Evolutionary conservation across 2,888 invertebrate genomes (phyloP).

Genomic region (Nebria salina): DNA sequence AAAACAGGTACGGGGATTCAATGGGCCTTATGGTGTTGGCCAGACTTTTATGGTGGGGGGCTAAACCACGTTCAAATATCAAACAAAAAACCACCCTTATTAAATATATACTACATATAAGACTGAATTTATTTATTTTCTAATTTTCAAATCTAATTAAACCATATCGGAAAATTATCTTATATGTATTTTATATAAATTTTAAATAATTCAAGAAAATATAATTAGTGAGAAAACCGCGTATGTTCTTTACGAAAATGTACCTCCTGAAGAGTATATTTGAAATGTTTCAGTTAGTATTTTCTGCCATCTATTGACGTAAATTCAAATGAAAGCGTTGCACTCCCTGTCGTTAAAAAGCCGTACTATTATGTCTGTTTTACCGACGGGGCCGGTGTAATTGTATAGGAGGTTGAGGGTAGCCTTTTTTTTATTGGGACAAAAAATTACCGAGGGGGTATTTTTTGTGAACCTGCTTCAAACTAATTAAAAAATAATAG

Average conservation of each 20-base stretch:
- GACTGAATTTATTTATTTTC: too few species aligned
- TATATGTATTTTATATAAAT: too few species aligned
- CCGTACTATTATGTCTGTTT: conserved; percentile 10
- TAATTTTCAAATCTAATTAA: too few species aligned
- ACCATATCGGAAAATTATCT: too few species aligned
- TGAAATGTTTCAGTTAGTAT: background rate
- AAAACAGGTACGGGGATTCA: conserved; percentile 35
- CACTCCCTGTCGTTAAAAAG: conserved; percentile 18
- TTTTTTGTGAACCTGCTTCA: conserved; percentile 39
- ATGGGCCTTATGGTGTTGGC: background rate
- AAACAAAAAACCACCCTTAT: background rate
- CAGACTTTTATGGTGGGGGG: conserved; percentile 23
- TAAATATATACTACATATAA: background rate
- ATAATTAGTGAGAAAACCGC: too few species aligned
- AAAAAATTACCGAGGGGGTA: conserved; percentile 31
- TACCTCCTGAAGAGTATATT: background rate
- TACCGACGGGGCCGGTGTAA: conserved; percentile 11
- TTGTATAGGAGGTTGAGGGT: conserved; percentile 26
- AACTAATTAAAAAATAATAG: conserved; percentile 41
- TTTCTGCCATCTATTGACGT: conserved; percentile 4
- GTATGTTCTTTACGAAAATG: too few species aligned
- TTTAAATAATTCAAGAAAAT: too few species aligned
- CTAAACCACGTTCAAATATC: conserved; percentile 19
- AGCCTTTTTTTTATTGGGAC: conserved; percentile 18
- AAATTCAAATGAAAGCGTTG: background rate